These are phyloP conservation scores for Drosophila siamana DNA, from an alignment of 2,888 invertebrate genomes.

Conservation along the genomic window DNA sequence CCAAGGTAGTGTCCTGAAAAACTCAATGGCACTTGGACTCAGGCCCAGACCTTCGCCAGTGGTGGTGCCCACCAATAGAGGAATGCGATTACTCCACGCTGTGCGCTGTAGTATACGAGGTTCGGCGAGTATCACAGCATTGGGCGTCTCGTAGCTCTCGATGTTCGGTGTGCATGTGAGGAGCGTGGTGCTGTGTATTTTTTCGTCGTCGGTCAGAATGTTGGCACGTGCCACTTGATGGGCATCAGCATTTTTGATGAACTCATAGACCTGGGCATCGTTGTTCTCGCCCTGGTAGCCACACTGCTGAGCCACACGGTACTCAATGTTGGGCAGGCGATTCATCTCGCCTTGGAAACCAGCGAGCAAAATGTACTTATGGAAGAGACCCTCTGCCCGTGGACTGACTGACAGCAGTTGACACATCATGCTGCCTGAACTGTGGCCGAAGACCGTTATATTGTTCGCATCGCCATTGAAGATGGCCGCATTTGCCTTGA, in stretches of 20 bases:
- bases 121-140: constrained; percentile 69
- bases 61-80: constrained; percentile 79
- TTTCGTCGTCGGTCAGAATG: constrained; percentile 55
- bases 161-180: constrained; percentile 71
- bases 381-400: constrained; percentile 83
- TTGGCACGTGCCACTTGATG: constrained; percentile 48
- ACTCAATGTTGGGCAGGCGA: constrained; percentile 51
- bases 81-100: constrained; percentile 82
- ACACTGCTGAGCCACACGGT: constrained; percentile 73
- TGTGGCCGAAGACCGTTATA: constrained; percentile 86
- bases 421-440: constrained; percentile 85
- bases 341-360: constrained; percentile 56
- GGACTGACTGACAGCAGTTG: constrained; percentile 85
- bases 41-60: constrained; percentile 70
- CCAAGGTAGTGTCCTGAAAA: background rate
- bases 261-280: constrained; percentile 59
- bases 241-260: constrained; percentile 57
- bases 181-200: background rate
- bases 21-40: background rate
- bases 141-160: constrained; percentile 71
- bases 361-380: constrained; percentile 81
- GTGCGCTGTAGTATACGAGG: constrained; percentile 70
- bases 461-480: constrained; percentile 86
- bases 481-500: constrained; percentile 84
- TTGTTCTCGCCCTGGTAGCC: constrained; percentile 81